Percentiles rank a stretch among this genome's conserved stretches.
Evolutionary conservation across 92 coral and sea anemone genomes (phyloP).

Genomic region (Epizoanthus illoricatus): DNA sequence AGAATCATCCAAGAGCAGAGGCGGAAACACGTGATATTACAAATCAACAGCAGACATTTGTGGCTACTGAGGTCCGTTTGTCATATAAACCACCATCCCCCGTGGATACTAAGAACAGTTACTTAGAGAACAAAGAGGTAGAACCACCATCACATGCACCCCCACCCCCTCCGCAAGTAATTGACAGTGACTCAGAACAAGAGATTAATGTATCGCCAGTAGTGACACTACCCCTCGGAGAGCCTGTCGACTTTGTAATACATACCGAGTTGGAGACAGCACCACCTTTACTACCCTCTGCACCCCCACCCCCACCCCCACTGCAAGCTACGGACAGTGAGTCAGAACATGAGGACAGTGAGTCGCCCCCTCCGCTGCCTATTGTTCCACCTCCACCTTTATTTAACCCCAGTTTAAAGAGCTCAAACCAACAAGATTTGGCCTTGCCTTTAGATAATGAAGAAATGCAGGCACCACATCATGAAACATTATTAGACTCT

Average conservation of each 20-base stretch:
- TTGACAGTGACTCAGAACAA: neutral
- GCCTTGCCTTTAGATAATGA: constrained; percentile 5
- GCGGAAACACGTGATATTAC: neutral
- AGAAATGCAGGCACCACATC: neutral
- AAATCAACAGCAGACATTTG: neutral
- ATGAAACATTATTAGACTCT: neutral
- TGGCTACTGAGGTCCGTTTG: constrained; percentile 12
- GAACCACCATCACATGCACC: neutral
- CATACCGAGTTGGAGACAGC: neutral
- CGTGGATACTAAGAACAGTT: neutral
- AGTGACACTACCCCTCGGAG: neutral
- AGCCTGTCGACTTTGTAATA: neutral
- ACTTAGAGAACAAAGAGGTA: neutral
- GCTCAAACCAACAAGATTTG: neutral
- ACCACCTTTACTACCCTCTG: constrained; percentile 21
- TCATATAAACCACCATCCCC: neutral
- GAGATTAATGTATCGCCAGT: neutral
- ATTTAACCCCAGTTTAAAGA: constrained; percentile 46
- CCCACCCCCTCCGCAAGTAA: neutral
- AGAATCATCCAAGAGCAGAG: neutral
- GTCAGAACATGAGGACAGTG: constrained; percentile 3
- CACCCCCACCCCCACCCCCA: constrained; percentile 47
- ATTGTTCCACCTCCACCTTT: constrained; percentile 56
- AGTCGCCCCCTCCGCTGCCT: constrained; percentile 8
- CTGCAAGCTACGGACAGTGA: constrained; percentile 30